Conservation (phyloP, 1,140 invertebrate species). For the Homarus americanus region DNA sequence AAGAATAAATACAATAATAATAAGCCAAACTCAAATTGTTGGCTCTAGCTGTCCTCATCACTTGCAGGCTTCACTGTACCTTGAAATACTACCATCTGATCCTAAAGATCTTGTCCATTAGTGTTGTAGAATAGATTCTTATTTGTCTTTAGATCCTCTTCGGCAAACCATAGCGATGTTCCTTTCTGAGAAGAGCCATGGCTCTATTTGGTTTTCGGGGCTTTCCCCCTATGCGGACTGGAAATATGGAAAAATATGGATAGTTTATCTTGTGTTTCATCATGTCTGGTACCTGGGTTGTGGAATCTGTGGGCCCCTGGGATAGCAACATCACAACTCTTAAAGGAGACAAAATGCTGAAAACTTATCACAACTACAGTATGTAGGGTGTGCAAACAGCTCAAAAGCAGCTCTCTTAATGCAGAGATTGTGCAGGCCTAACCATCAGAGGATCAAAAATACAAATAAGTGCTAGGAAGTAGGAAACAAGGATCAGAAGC, state of each 20-base stretch:
- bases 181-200: conserved; percentile 69
- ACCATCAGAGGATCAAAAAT: conserved; percentile 21
- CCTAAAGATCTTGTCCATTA: conserved; percentile 63
- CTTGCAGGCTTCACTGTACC: conserved; percentile 64
- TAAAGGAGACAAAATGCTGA: conserved; percentile 13
- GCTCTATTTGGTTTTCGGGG: conserved; percentile 66
- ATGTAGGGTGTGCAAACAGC: background rate
- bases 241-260: conserved; percentile 64
- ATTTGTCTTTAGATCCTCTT: conserved; percentile 71
- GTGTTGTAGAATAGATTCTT: conserved; percentile 70
- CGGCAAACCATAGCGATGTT: conserved; percentile 63
- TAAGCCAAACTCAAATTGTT: conserved; percentile 44
- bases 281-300: background rate
- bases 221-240: conserved; percentile 67
- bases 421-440: conserved; percentile 24
- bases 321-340: conserved; percentile 1
- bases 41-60: conserved; percentile 50
- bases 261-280: conserved; percentile 46
- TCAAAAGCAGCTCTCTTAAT: conserved; percentile 22
- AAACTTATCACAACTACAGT: conserved; percentile 7
- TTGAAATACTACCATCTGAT: conserved; percentile 63
- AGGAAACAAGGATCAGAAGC: conserved; percentile 20
- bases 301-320: conserved; percentile 1
- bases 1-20: conserved; percentile 41
- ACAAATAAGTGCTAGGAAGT: conserved; percentile 44